Percentiles rank a stretch among this genome's conserved stretches.
These are phyloP conservation scores for Bradypus variegatus DNA, from an alignment of 2,797 vertebrate species.

Conservation along the genomic window DNA sequence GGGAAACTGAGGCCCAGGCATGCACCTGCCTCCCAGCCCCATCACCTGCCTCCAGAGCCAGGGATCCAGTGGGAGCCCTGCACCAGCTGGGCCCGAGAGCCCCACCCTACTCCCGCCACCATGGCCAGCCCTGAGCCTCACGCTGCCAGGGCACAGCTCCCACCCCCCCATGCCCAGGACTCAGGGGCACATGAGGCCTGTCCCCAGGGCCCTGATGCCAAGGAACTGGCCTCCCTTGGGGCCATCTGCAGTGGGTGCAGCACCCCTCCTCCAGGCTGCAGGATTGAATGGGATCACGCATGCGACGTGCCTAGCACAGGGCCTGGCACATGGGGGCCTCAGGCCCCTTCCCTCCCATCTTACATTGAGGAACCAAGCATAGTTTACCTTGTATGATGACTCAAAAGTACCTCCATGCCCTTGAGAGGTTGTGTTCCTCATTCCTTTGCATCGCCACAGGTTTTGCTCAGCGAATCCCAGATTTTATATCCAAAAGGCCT, in stretches of 20 bases:
- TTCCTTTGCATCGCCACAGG: neutral
- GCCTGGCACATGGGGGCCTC: neutral
- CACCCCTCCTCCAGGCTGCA: neutral
- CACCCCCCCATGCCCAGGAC: rapidly evolving
- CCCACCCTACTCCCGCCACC: no score
- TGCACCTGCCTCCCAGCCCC: neutral
- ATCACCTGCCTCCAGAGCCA: neutral
- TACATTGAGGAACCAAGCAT: neutral
- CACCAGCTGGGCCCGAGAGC: neutral
- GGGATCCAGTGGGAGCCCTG: neutral
- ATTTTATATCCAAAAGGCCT: neutral
- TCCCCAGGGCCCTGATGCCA: neutral
- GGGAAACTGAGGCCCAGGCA: conserved; percentile 11
- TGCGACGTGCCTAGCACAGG: neutral
- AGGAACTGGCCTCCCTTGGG: neutral
- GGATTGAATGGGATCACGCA: neutral
- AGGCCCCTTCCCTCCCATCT: neutral
- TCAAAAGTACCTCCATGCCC: neutral
- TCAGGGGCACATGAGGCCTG: neutral
- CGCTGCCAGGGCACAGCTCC: neutral
- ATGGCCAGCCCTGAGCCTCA: neutral
- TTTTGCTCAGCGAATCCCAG: neutral
- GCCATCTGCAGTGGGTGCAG: neutral
- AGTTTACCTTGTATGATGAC: no score
- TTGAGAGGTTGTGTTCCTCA: neutral